phyloP scores from a whole-genome alignment of 30 jellyfish, hydroid and myxozoan genomes.

The Chironex yamaguchii region DNA sequence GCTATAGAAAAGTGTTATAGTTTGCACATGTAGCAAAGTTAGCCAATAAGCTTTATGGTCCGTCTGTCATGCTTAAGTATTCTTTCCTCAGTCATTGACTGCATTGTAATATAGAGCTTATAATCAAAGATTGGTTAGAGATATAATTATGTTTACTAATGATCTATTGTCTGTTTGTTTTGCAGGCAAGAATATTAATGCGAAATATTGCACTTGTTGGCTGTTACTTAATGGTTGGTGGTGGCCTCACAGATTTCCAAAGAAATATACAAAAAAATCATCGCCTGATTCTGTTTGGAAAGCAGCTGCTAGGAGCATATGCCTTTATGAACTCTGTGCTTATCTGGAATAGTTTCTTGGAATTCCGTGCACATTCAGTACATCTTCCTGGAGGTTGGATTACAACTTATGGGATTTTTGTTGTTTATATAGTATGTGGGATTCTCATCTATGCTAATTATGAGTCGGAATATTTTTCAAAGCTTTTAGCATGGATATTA shows the following conservation, averaged over 20 bases:
- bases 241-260: conserved; percentile 79
- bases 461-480: conserved; percentile 60
- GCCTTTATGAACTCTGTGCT: conserved; percentile 82
- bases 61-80: too few species aligned
- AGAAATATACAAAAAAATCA: conserved; percentile 55
- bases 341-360: conserved; percentile 86
- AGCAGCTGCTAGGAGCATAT: conserved; percentile 84
- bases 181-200: conserved; percentile 63
- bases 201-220: conserved; percentile 84
- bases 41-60: too few species aligned
- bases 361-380: conserved; percentile 43
- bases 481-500: conserved; percentile 73
- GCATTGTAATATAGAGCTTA: too few species aligned
- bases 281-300: conserved; percentile 76
- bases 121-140: too few species aligned
- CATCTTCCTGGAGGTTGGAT: conserved; percentile 84
- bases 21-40: too few species aligned
- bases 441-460: conserved; percentile 85
- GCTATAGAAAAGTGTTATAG: too few species aligned
- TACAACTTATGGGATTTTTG: conserved; percentile 40
- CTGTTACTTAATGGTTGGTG: conserved; percentile 90
- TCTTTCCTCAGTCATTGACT: too few species aligned
- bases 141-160: too few species aligned
- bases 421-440: conserved; percentile 59
- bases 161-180: conserved; percentile 11